A percentile compares a stretch with the other conserved stretches of the same genome.
These are phyloP conservation scores for Aspidapion aeneum DNA, from an alignment of 2,888 invertebrate genomes.

Conservation along the genomic window DNA sequence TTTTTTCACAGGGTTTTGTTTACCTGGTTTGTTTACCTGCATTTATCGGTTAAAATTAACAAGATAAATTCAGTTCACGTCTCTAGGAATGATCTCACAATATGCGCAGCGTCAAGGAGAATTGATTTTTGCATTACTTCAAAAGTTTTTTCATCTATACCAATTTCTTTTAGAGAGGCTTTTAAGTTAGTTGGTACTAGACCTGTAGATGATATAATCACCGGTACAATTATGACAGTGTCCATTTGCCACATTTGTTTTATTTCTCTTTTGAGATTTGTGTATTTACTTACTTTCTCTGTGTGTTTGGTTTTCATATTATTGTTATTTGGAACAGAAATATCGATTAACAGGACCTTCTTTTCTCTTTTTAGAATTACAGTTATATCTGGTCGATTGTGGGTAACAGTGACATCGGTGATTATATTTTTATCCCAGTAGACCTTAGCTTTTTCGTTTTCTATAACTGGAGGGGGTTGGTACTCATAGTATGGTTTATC, in stretches of 20 bases:
- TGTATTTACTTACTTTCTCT: neutral
- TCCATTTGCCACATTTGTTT: neutral
- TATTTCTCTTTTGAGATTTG: neutral
- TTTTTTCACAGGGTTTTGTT: too few relatives aligned
- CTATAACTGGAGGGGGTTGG: neutral
- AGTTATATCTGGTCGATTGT: neutral
- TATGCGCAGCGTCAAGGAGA: neutral
- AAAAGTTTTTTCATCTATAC: neutral
- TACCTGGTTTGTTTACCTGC: too few relatives aligned
- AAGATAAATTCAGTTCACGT: too few relatives aligned
- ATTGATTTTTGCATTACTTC: neutral
- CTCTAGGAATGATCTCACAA: neutral
- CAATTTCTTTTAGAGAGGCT: neutral
- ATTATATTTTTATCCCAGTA: neutral
- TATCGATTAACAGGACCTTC: neutral
- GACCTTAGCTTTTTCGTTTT: neutral
- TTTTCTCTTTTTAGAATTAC: neutral
- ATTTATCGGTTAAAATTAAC: too few relatives aligned
- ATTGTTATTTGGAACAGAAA: neutral
- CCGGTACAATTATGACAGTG: neutral
- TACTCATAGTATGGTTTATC: neutral
- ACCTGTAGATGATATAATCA: neutral
- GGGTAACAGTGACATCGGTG: neutral
- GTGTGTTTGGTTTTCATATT: neutral
- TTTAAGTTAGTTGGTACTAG: neutral